Percentiles rank a stretch among this genome's conserved stretches.
phyloP scores from a whole-genome alignment of 2,797 vertebrate species.

The Acanthiza pusilla region DNA sequence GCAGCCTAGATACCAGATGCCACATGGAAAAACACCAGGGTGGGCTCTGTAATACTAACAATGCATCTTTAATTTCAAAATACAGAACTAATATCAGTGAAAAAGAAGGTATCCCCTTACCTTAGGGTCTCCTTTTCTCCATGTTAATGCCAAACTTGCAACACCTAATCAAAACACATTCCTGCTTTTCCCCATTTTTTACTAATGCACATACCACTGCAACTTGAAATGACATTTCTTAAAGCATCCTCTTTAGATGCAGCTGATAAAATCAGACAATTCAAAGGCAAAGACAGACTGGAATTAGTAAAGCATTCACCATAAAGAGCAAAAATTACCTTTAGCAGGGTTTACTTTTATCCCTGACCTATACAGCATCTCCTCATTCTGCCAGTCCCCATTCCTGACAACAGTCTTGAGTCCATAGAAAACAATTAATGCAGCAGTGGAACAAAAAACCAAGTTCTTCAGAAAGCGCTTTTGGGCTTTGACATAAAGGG shows the following conservation, averaged over 20 bases:
- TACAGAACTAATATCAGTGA: background rate
- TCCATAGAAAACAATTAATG: conserved; percentile 88
- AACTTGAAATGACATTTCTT: background rate
- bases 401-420: conserved; percentile 93
- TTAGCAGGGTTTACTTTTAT: conserved; percentile 99
- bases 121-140: background rate
- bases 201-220: background rate
- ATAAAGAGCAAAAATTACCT: conserved; percentile 79
- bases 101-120: conserved; percentile 23
- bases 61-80: background rate
- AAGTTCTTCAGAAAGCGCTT: conserved; percentile 83
- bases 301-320: background rate
- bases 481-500: conserved; percentile 84
- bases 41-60: background rate
- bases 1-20: background rate
- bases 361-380: conserved; percentile 98
- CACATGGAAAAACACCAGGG: background rate
- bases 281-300: background rate
- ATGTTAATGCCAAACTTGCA: background rate
- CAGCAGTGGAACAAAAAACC: conserved; percentile 84
- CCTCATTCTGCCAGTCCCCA: conserved; percentile 95
- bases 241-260: background rate
- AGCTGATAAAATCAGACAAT: background rate
- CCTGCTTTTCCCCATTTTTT: background rate
- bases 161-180: conserved; percentile 1